Percentiles rank a stretch among this genome's conserved stretches.
These are phyloP conservation scores for Orussus abietinus DNA, from an alignment of 1,140 invertebrate species.

Conservation along the genomic window DNA sequence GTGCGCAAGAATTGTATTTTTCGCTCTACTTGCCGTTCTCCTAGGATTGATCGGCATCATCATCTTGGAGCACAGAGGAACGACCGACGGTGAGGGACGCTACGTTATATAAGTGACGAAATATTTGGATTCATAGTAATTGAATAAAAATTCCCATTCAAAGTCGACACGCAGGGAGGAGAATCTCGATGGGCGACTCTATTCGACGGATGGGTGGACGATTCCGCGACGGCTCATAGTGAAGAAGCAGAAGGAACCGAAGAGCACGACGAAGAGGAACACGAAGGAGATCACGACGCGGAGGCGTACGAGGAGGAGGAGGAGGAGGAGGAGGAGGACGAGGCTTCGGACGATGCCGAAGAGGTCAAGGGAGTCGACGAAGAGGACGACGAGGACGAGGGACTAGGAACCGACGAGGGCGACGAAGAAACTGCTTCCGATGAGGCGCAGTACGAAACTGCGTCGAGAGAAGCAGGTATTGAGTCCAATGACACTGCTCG, in stretches of 20 bases:
- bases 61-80: slow-evolving; percentile 72
- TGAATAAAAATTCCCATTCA: slow-evolving; percentile 34
- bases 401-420: slow-evolving; percentile 24
- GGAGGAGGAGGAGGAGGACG: slow-evolving; percentile 22
- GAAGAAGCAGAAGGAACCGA: slow-evolving; percentile 50
- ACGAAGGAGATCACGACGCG: slow-evolving; percentile 33
- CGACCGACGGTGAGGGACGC: slow-evolving; percentile 66
- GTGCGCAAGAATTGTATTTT: slow-evolving; percentile 79
- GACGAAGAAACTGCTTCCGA: slow-evolving; percentile 20
- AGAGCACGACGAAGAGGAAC: slow-evolving; percentile 42
- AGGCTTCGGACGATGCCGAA: slow-evolving; percentile 22
- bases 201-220: slow-evolving; percentile 77
- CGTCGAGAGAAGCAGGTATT: slow-evolving; percentile 36
- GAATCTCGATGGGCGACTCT: slow-evolving; percentile 70
- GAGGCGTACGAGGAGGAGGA: slow-evolving; percentile 29
- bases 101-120: too few relatives aligned
- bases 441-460: slow-evolving; percentile 34
- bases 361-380: slow-evolving; percentile 22
- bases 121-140: too few relatives aligned
- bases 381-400: slow-evolving; percentile 13
- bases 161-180: slow-evolving; percentile 67
- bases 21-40: slow-evolving; percentile 66
- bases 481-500: slow-evolving; percentile 22
- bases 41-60: slow-evolving; percentile 70
- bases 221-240: slow-evolving; percentile 44